Evolutionary conservation across 2,888 invertebrate genomes (phyloP), one percentile per base, ranked within the genome.

Genomic region (Oxyscelio sp.): DNA sequence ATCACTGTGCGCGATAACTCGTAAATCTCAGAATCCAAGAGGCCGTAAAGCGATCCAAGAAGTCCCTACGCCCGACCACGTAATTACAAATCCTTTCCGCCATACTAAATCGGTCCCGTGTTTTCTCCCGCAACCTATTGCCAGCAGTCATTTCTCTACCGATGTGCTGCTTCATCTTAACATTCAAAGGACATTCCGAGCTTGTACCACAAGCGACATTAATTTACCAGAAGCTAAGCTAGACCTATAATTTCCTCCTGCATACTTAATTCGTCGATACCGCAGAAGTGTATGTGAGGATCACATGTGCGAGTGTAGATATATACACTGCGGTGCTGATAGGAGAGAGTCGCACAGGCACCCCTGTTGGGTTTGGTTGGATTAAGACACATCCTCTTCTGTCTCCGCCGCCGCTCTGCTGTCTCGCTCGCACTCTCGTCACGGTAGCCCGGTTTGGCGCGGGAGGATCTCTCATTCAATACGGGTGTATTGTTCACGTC

Each of bases 401-500:
- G 61, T 59, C 74, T 71, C 70, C 54, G 74, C 79, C 48, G 59
- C 61, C 70, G 63, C 82, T 82, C 66, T 74, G 17, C 78, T 43
- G 61, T 83, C 83, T 85, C 66, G 34, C 82, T 85, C 22, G 70
- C 80, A 45, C 83, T 56, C 34, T 52, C 80, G 80, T 77, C 73
- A 71, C 52, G 75, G 31, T 80, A 61, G 83, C 63, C 77, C 45
- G 65, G 48, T 54, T 52, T 77, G 50, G 83, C 68, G 80, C 78
- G 86, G 87, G 83, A 87, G 85, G 87, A 85, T 90, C 87, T 87
- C 82, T 85, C 90, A 93, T 93, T 94, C 94, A 94, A 94, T 94
- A 93, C 92, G 94, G 94, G 94, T 88, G 92, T 93, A 94, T 94
- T 94, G 94, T 94, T 94, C 93, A 84, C 89, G 90, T 92, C 94